A percentile compares a stretch with the other conserved stretches of the same genome.
Conservation (phyloP, 2,113 vertebrate genomes). For the Cricetomys ansorgei region DNA sequence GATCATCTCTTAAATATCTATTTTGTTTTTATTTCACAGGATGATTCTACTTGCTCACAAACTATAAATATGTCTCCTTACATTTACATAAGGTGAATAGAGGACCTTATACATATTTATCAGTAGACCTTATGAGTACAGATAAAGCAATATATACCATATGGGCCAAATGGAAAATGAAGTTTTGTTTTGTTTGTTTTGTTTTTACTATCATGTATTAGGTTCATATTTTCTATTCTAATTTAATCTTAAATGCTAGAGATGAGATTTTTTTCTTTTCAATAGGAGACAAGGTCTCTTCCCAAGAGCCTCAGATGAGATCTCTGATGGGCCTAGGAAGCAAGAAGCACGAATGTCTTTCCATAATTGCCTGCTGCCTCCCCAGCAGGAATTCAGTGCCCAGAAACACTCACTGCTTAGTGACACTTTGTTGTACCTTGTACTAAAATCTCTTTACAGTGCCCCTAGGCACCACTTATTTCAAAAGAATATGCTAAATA, state of each 20-base stretch:
- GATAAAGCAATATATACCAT: background rate
- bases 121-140: background rate
- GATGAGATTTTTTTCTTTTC: background rate
- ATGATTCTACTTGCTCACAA: background rate
- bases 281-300: background rate
- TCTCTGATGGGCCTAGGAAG: background rate
- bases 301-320: too few relatives aligned
- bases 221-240: background rate
- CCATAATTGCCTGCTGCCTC: background rate
- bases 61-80: background rate
- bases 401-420: background rate
- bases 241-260: background rate
- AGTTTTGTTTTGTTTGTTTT: background rate
- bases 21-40: conserved; percentile 13
- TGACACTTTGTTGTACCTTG: background rate
- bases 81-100: background rate
- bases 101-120: conserved; percentile 21
- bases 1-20: background rate
- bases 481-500: background rate
- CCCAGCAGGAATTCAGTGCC: background rate
- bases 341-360: background rate
- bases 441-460: background rate
- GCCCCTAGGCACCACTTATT: background rate
- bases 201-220: background rate
- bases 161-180: background rate